phyloP scores from a whole-genome alignment of 1,140 invertebrate genomes.

The Drosophila pruinosa region DNA sequence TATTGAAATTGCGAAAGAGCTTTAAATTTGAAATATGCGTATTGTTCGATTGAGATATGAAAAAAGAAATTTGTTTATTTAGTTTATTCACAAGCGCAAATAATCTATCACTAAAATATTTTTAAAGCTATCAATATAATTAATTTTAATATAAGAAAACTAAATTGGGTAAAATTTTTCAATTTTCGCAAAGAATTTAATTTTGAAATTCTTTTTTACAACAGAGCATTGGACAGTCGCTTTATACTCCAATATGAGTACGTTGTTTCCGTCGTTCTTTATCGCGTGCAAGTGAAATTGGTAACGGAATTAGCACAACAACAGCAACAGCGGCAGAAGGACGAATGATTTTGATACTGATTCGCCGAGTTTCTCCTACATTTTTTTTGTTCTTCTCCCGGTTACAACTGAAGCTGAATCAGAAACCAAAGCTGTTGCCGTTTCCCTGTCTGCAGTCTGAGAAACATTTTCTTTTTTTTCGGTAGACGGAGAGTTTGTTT shows the following conservation, averaged over 20 bases:
- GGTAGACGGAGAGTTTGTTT: neutral
- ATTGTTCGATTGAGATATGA: too few species aligned
- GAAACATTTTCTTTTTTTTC: neutral
- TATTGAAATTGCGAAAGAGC: neutral
- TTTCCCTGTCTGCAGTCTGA: constrained; percentile 12
- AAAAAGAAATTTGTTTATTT: too few species aligned
- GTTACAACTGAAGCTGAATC: constrained; percentile 1
- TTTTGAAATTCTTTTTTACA: too few species aligned
- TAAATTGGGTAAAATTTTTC: too few species aligned
- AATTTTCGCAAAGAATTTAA: too few species aligned
- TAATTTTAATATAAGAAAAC: too few species aligned
- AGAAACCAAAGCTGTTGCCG: neutral
- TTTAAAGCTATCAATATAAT: too few species aligned
- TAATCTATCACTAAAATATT: too few species aligned
- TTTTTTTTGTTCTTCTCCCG: constrained; percentile 19
- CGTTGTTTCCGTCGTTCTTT: constrained; percentile 33
- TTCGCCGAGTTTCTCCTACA: constrained; percentile 22
- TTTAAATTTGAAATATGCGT: too few species aligned
- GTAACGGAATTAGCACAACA: constrained; percentile 77
- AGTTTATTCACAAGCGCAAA: too few species aligned
- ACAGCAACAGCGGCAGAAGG: constrained; percentile 30
- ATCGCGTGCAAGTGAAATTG: constrained; percentile 59
- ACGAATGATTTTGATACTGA: constrained; percentile 25
- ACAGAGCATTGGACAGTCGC: too few species aligned
- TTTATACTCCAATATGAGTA: too few species aligned